Percentiles rank a stretch among this genome's conserved stretches.
Evolutionary conservation across 2,113 vertebrate species (phyloP).

Genomic region (Cavia porcellus): DNA sequence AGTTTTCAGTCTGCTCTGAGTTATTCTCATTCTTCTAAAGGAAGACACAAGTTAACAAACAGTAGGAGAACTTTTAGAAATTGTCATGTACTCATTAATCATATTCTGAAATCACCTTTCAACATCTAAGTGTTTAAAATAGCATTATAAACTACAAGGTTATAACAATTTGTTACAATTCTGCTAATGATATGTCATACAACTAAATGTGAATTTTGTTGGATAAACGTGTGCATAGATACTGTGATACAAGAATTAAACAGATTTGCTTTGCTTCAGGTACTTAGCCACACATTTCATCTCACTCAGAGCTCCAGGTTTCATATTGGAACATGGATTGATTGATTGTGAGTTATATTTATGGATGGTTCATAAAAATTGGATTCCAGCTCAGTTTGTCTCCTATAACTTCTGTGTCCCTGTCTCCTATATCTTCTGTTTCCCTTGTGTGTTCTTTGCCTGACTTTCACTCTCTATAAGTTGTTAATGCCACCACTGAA

Average conservation of each 20-base stretch:
- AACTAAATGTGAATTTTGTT: neutral
- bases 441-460: neutral
- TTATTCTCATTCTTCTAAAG: neutral
- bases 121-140: neutral
- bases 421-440: neutral
- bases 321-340: neutral
- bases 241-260: neutral
- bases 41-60: neutral
- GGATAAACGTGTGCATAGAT: neutral
- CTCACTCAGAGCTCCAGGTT: neutral
- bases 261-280: neutral
- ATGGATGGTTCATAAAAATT: neutral
- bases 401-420: neutral
- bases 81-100: neutral
- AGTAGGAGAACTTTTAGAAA: neutral
- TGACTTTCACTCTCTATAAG: neutral
- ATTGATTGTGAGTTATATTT: accelerated
- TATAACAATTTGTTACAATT: neutral
- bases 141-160: neutral
- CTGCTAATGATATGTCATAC: neutral
- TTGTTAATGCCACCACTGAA: neutral
- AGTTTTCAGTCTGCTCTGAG: neutral
- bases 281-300: accelerated
- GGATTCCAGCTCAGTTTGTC: neutral
- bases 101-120: constrained; percentile 33